Evolutionary conservation across 1,140 invertebrate species (phyloP).

Genomic region (Archivesica marissinica): DNA sequence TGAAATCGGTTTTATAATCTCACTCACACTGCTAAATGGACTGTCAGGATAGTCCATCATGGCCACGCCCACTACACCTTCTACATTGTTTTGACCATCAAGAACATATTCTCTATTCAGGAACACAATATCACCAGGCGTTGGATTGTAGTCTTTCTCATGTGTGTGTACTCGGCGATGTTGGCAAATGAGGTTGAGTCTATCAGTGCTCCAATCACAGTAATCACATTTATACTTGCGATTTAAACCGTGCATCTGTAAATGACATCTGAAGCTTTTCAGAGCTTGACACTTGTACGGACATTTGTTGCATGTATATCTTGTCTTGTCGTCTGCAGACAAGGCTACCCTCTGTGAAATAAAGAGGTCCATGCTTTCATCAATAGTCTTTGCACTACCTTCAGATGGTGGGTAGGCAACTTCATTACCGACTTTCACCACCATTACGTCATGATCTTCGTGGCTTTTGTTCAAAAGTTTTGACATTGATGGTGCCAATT

Average conservation of each 20-base stretch:
- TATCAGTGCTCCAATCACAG: slow-evolving; percentile 81
- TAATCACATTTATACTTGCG: slow-evolving; percentile 79
- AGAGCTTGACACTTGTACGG: slow-evolving; percentile 76
- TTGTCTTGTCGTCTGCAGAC: slow-evolving; percentile 62
- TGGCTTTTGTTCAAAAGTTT: slow-evolving; percentile 63
- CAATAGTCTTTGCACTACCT: not conserved
- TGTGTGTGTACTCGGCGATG: slow-evolving; percentile 78
- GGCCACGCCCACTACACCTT: not conserved
- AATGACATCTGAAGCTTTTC: slow-evolving; percentile 76
- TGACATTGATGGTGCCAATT: slow-evolving; percentile 55
- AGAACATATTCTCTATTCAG: slow-evolving; percentile 77
- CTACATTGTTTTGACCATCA: slow-evolving; percentile 69
- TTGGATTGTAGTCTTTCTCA: slow-evolving; percentile 68
- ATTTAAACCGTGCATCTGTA: slow-evolving; percentile 76
- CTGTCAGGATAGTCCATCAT: not conserved
- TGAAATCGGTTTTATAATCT: not conserved
- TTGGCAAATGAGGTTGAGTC: slow-evolving; percentile 76
- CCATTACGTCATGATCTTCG: slow-evolving; percentile 22
- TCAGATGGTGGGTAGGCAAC: slow-evolving; percentile 49
- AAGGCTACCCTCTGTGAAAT: not conserved
- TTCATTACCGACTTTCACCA: slow-evolving; percentile 46
- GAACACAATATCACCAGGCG: slow-evolving; percentile 76
- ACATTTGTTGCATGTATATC: slow-evolving; percentile 73
- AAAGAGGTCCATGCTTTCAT: slow-evolving; percentile 22
- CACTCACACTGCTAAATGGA: not conserved